Evolutionary conservation across 2,797 vertebrate species (phyloP).

Genomic region (Chrosomus eos): DNA sequence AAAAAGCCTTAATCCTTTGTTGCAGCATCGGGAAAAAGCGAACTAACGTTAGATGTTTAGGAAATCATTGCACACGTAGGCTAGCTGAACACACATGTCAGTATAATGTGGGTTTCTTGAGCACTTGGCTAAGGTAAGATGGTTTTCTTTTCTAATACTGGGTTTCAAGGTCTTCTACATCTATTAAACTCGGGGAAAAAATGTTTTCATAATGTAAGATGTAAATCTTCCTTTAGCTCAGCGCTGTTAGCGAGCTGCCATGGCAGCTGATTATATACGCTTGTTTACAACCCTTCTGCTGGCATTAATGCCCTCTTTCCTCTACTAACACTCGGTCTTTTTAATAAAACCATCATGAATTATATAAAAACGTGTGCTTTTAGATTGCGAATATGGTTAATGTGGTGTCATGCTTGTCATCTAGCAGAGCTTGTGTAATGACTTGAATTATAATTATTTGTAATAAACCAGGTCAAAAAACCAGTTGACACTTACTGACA

Average conservation of each 20-base stretch:
- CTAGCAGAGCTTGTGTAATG: not conserved
- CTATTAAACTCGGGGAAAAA: too few species aligned
- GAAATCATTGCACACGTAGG: conserved; percentile 18
- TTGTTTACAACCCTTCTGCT: conserved; percentile 36
- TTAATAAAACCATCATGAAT: not conserved
- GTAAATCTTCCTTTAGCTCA: not conserved
- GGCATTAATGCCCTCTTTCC: not conserved
- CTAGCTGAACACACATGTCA: conserved; percentile 10
- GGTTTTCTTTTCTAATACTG: not conserved
- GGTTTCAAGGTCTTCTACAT: not conserved
- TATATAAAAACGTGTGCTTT: not conserved
- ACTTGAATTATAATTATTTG: not conserved
- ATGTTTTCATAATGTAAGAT: not conserved
- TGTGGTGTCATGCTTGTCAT: not conserved
- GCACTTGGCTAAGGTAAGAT: conserved; percentile 28
- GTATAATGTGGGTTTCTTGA: conserved; percentile 34
- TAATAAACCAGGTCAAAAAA: not conserved
- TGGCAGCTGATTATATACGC: conserved; percentile 51
- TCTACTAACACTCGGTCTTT: not conserved
- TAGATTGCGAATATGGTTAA: not conserved
- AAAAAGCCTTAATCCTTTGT: not conserved
- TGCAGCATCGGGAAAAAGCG: not conserved
- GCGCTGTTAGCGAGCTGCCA: conserved; percentile 44
- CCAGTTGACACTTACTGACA: not conserved
- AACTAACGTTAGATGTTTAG: conserved; percentile 1